Base-by-base conservation (phyloP, 2,797 vertebrate species). In the Gastrophryne carolinensis region DNA sequence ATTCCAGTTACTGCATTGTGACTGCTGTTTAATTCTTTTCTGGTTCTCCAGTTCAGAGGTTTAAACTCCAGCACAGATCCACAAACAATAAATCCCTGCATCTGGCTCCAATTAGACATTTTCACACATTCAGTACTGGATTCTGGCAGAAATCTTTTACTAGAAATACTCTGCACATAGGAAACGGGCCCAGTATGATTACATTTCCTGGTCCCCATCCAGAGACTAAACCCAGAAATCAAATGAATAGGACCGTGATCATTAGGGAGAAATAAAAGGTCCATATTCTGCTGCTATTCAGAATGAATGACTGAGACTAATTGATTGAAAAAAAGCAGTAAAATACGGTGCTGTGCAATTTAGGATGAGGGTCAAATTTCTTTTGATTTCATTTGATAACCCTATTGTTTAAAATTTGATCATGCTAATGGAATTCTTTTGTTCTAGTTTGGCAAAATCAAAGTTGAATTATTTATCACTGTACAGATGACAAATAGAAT, bases 61-160 rank as follows among this genome's bases (percentile, higher is more conserved):
- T 17, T 26, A 56, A 30, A 24, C 35, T 21, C 23, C 23, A 32
- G 53, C 27, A 58, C 37, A 29, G 26, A 74, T 44, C 39, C 32
- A 5, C 34, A n/a, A n/a, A 50, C 41, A 29, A 67, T 60, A 50
- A 58, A 58, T 68, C 35, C 10, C 12, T 21, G 63, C 54, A 61
- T 75, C 41, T 68, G 63, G 29, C 19, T 21, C 21, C 49, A 57
- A 61, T 75, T 75, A 75, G n/a, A 49, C 41, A 52, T 30, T 68
- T 75, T 75, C 63, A 75, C 73, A 68, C 41, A 39, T 58, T 67
- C 39, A 49, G 63, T 44, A 17, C n/a, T 7, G 29, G 52, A 58
- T 58, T 17, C 63, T 75, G 72, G 63, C 53, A 50, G 29, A 13
- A 32, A 39, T 10, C 11, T 6, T 39, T 41, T 17, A 23, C 52